Conservation (phyloP, 1,140 invertebrate species). For the Archivesica marissinica region DNA sequence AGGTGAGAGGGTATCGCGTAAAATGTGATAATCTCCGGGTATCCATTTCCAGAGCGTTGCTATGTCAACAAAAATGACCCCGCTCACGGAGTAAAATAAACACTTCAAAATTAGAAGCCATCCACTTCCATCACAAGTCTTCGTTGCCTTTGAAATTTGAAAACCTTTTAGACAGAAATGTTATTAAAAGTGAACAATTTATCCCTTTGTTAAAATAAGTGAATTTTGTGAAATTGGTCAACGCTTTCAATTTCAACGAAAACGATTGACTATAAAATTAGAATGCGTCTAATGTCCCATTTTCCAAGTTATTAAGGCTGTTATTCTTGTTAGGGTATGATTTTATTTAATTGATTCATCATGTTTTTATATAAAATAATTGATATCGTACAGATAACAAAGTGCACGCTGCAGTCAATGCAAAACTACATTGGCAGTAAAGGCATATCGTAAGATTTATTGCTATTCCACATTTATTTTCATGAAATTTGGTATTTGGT, state of each 20-base stretch:
- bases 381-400: background rate
- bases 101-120: conserved; percentile 32
- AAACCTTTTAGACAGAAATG: conserved; percentile 13
- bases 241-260: background rate
- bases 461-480: too few species aligned
- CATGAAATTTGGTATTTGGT: too few species aligned
- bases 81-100: conserved; percentile 22
- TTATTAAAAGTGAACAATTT: conserved; percentile 9
- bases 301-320: conserved; percentile 6
- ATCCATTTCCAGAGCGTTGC: conserved; percentile 17
- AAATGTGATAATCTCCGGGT: conserved; percentile 25
- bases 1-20: conserved; percentile 8
- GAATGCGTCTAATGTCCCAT: background rate
- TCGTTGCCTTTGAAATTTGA: conserved; percentile 13
- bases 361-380: background rate
- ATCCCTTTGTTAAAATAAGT: conserved; percentile 25
- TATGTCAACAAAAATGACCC: conserved; percentile 37
- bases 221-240: conserved; percentile 10
- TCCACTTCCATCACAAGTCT: background rate
- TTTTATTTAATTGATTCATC: conserved; percentile 33
- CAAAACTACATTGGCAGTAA: background rate
- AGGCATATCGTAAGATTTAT: conserved; percentile 16
- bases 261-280: background rate
- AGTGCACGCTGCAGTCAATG: background rate
- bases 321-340: too few species aligned